Base-by-base conservation (phyloP, 1,140 invertebrate genomes). In the Thaumatotibia leucotreta region DNA sequence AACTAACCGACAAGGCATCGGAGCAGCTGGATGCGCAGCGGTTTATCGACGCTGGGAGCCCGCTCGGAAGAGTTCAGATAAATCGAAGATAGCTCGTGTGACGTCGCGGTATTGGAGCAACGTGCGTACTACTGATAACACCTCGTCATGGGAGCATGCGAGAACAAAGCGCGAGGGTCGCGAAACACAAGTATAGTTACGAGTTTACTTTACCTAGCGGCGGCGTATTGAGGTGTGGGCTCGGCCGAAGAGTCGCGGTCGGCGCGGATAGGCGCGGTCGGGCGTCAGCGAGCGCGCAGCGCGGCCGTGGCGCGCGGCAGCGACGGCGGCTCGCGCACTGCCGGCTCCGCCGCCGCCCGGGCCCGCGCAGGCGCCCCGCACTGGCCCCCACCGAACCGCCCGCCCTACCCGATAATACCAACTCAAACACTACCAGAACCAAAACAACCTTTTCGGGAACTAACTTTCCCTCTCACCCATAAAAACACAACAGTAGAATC, bases 1-100 rank as follows among this genome's bases (percentile, higher is more conserved):
- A 64, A 89, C 87, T 89, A 84, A 89, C 86, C 87, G 86, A 87
- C 76, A 84, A 80, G 83, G 79, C 87, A 89, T 89, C 82, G 85
- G 86, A 88, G 78, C 86, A 83, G 83, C 86, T 82, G 80, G 86
- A 80, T 76, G 82, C 80, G 80, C 84, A 89, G 87, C n/a, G 78
- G 77, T 83, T 77, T 76, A 23, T 22, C 76, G 76, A 75, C 70
- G 68, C 65, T 73, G 71, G 66, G 77, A 75, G 75, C 76, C 73
- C 66, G 77, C 70, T 33, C 69, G 75, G 72, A 52, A 69, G 70
- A 75, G 76, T 79, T 75, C 75, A 76, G 73, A 66, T 70, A 68
- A 50, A 62, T 58, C 52, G 52, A 27, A 58, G 52, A 66, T 39
- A 45, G 58, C 22, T 29, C 4, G 68, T 27, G 66, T 63, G 66